Evolutionary conservation across 2,797 vertebrate species (phyloP).

Genomic region (Pogonophryne albipinna): DNA sequence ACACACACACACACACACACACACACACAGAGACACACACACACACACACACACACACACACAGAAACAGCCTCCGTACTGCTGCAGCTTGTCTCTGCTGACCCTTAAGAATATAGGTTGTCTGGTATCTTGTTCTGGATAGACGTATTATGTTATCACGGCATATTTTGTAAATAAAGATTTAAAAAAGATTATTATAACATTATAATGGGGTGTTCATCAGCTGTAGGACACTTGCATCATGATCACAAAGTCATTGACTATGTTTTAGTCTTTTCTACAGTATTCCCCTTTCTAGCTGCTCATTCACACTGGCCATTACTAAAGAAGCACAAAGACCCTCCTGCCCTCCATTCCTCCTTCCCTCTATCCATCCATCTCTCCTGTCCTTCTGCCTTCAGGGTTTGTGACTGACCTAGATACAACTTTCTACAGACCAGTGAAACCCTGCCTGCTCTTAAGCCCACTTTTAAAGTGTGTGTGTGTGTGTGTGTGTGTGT

Average conservation of each 20-base stretch:
- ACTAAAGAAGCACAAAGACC: constrained; percentile 47
- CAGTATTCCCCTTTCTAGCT: neutral
- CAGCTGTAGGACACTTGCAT: neutral
- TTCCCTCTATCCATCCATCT: constrained; percentile 60
- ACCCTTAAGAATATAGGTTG: neutral
- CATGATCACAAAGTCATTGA: too few species aligned
- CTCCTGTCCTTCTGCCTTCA: constrained; percentile 53
- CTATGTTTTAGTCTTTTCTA: constrained; percentile 16
- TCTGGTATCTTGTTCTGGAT: neutral
- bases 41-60: too few species aligned
- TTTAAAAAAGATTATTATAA: neutral
- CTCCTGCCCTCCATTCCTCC: constrained; percentile 53
- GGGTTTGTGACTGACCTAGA: constrained; percentile 75
- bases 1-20: neutral
- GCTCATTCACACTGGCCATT: constrained; percentile 42
- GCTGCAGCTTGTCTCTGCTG: neutral
- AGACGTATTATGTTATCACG: neutral
- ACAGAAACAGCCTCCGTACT: neutral
- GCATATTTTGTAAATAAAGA: neutral
- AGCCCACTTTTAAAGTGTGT: constrained; percentile 29
- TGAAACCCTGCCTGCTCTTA: constrained; percentile 40
- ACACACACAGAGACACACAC: too few species aligned
- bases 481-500: neutral
- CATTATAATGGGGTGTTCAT: neutral
- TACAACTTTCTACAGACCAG: constrained; percentile 56